A percentile compares a stretch with the other conserved stretches of the same genome.
phyloP scores from a whole-genome alignment of 2,888 invertebrate genomes.

The Sthenelais limicola region DNA sequence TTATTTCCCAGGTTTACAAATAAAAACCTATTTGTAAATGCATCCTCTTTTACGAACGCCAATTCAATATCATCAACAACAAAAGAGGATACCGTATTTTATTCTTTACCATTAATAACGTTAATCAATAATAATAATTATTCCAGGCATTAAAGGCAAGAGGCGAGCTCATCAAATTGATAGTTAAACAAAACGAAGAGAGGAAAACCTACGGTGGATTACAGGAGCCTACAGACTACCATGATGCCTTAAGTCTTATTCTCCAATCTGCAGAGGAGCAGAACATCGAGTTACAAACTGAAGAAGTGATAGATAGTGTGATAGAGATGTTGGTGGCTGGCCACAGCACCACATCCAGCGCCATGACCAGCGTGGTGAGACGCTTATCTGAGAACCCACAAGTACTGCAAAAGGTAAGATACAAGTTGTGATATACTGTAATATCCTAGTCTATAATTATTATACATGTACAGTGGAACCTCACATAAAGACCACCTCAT shows the following conservation, averaged over 20 bases:
- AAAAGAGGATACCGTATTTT: too few species aligned
- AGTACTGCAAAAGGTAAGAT: conserved; percentile 22
- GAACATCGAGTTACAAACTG: neutral
- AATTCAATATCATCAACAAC: too few species aligned
- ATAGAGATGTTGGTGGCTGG: conserved; percentile 37
- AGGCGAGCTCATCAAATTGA: neutral
- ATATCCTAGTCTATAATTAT: too few species aligned
- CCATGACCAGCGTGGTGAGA: conserved; percentile 36
- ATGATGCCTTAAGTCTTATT: conserved; percentile 3
- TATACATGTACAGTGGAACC: too few species aligned
- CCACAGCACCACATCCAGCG: conserved; percentile 30
- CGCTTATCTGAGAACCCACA: conserved; percentile 15
- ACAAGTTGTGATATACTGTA: too few species aligned
- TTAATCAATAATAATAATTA: too few species aligned
- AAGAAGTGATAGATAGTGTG: conserved; percentile 1
- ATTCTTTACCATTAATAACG: too few species aligned
- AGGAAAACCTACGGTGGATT: neutral
- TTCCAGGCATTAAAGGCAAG: conserved; percentile 24
- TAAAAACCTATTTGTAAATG: too few species aligned
- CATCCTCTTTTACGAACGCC: too few species aligned
- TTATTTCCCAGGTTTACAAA: too few species aligned
- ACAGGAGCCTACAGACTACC: neutral
- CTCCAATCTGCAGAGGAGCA: neutral
- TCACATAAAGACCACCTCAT: too few species aligned
- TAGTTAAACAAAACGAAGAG: neutral